phyloP scores from a whole-genome alignment of 64 coral and sea anemone species.

The Astreopora myriophthalma region DNA sequence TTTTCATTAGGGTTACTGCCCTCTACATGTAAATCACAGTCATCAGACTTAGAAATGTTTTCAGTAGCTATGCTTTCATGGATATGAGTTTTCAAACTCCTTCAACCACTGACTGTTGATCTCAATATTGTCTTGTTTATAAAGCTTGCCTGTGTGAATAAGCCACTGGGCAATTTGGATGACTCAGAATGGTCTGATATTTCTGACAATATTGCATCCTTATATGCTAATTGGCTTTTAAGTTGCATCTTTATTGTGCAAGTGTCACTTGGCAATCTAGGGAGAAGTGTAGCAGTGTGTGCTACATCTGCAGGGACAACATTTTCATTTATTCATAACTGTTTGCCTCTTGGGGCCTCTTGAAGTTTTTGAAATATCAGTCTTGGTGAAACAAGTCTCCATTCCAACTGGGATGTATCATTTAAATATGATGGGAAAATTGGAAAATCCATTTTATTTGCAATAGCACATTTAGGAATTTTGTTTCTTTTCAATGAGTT shows the following conservation, averaged over 20 bases:
- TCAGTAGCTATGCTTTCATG: background rate
- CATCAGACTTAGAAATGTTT: background rate
- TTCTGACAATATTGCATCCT: background rate
- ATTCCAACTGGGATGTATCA: slow-evolving; percentile 16
- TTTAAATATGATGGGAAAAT: background rate
- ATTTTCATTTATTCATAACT: slow-evolving; percentile 33
- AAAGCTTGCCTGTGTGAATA: slow-evolving; percentile 4
- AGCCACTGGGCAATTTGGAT: slow-evolving; percentile 29
- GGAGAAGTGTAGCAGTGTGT: background rate
- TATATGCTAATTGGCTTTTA: slow-evolving; percentile 11
- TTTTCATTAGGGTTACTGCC: background rate
- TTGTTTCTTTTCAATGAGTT: background rate
- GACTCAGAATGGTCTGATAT: slow-evolving; percentile 34
- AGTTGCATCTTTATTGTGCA: slow-evolving; percentile 26
- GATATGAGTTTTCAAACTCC: background rate
- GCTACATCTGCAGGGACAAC: slow-evolving; percentile 38
- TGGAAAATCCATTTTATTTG: slow-evolving; percentile 30
- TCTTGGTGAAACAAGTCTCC: slow-evolving; percentile 51
- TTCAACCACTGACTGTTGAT: background rate
- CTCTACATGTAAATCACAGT: background rate
- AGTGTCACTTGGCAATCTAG: slow-evolving; percentile 22
- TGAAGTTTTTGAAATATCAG: slow-evolving; percentile 43
- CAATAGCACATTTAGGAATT: slow-evolving; percentile 15
- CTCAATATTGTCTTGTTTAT: slow-evolving; percentile 4
- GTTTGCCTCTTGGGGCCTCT: slow-evolving; percentile 35